phyloP scores from a whole-genome alignment of 1,140 invertebrate genomes.

The Cyclargus thomasi region DNA sequence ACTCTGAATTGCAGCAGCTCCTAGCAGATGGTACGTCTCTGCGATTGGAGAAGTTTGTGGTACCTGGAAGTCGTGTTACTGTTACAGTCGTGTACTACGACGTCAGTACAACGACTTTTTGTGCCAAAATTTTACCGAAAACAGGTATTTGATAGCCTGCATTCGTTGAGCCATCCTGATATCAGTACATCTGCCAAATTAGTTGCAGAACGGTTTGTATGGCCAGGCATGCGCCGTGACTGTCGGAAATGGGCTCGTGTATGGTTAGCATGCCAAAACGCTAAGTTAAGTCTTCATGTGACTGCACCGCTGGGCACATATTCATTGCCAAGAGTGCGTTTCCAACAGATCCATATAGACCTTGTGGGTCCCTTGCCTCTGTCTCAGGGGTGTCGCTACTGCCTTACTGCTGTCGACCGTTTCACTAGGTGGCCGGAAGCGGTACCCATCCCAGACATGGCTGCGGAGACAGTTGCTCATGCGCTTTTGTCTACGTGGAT shows the following conservation, averaged over 20 bases:
- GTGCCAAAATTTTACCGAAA: constrained; percentile 17
- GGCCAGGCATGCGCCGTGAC: constrained; percentile 21
- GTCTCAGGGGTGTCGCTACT: constrained; percentile 14
- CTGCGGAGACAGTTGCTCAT: constrained; percentile 11
- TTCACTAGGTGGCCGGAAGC: constrained; percentile 24
- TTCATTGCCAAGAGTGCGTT: constrained; percentile 4
- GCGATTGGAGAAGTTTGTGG: constrained; percentile 20
- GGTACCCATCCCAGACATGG: constrained; percentile 20
- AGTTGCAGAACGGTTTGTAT: constrained; percentile 20
- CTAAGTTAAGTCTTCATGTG: constrained; percentile 21
- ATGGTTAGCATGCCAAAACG: constrained; percentile 13
- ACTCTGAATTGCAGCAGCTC: constrained; percentile 21
- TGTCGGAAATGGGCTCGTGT: constrained; percentile 18
- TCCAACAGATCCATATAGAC: constrained; percentile 17
- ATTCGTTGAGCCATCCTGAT: constrained; percentile 23
- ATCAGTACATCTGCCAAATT: constrained; percentile 18
- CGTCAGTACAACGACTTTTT: constrained; percentile 24
- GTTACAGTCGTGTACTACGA: constrained; percentile 23
- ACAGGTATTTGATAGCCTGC: constrained; percentile 25
- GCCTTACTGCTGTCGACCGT: constrained; percentile 20
- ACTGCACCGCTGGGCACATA: constrained; percentile 3
- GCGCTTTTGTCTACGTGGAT: constrained; percentile 15
- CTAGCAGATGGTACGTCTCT: constrained; percentile 21
- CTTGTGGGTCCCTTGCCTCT: constrained; percentile 19
- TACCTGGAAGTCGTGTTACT: constrained; percentile 20